These are phyloP conservation scores for Enteromius thamalakanensis DNA, from an alignment of 2,797 vertebrate genomes.

Conservation along the genomic window DNA sequence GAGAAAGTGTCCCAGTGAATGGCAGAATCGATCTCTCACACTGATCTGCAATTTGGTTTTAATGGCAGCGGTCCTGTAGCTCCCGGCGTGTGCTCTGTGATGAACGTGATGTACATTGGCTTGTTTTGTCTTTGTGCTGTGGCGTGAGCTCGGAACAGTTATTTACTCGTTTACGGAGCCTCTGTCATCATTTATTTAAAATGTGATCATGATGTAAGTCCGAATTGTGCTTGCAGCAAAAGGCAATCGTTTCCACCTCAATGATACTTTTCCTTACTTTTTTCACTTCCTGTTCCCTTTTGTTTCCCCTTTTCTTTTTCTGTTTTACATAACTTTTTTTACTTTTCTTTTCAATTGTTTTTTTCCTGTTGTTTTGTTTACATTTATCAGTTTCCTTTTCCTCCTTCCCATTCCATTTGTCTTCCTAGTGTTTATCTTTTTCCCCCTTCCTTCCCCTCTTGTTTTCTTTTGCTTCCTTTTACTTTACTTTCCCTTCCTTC, in stretches of 20 bases:
- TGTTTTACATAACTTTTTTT: neutral
- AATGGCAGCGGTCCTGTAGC: neutral
- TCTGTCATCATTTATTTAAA: constrained; percentile 1
- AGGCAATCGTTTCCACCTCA: neutral
- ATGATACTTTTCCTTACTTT: neutral
- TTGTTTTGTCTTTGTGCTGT: neutral
- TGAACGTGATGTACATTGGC: neutral
- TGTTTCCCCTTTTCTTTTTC: neutral
- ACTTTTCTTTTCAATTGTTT: neutral
- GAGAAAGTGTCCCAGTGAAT: constrained; percentile 7
- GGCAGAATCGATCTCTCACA: constrained; percentile 10
- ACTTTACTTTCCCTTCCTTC: neutral
- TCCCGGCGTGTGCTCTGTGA: neutral
- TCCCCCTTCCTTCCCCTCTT: neutral
- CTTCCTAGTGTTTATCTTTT: too few species aligned
- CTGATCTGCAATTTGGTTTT: constrained; percentile 25
- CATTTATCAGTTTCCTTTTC: neutral
- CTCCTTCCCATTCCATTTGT: neutral
- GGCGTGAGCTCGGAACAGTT: neutral
- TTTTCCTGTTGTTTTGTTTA: neutral
- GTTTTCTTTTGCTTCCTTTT: neutral
- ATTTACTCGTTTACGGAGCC: constrained; percentile 28
- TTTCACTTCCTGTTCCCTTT: neutral
- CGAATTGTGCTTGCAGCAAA: neutral
- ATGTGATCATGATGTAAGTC: constrained; percentile 1